phyloP scores from a whole-genome alignment of 2,888 invertebrate species.

The Parnassius orleans region DNA sequence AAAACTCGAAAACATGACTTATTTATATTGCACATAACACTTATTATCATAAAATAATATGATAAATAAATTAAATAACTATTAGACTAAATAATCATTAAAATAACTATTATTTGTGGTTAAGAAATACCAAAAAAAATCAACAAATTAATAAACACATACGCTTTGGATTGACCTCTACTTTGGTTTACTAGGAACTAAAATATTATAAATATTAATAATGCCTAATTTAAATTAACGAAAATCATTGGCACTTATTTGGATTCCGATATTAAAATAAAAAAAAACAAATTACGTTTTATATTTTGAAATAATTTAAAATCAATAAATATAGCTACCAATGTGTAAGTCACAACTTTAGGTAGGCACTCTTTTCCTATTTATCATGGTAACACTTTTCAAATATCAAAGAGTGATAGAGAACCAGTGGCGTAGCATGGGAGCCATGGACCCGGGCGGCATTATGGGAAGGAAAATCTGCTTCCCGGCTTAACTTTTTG shows the following conservation, averaged over 20 bases:
- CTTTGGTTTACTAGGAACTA: slow-evolving; percentile 52
- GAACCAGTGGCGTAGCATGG: too few species aligned
- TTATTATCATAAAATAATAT: slow-evolving; percentile 1
- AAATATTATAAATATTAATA: slow-evolving; percentile 27
- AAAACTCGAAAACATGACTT: not conserved
- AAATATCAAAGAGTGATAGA: too few species aligned
- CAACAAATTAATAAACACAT: slow-evolving; percentile 30
- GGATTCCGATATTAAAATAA: not conserved
- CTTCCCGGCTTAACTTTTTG: too few species aligned
- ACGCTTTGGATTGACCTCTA: slow-evolving; percentile 38
- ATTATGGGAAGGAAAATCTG: too few species aligned
- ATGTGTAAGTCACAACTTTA: too few species aligned
- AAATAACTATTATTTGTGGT: not conserved
- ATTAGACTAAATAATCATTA: not conserved
- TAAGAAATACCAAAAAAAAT: slow-evolving; percentile 33
- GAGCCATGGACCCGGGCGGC: too few species aligned
- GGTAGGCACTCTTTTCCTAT: too few species aligned
- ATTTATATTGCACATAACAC: slow-evolving; percentile 13
- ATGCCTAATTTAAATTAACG: slow-evolving; percentile 22
- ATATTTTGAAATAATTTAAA: too few species aligned
- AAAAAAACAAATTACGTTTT: too few species aligned
- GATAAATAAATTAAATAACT: not conserved
- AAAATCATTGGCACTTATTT: slow-evolving; percentile 9
- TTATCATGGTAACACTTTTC: too few species aligned
- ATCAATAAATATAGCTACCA: too few species aligned